Evolutionary conservation across 2,113 vertebrate genomes (phyloP).

Genomic region (Cryptotis parvus): DNA sequence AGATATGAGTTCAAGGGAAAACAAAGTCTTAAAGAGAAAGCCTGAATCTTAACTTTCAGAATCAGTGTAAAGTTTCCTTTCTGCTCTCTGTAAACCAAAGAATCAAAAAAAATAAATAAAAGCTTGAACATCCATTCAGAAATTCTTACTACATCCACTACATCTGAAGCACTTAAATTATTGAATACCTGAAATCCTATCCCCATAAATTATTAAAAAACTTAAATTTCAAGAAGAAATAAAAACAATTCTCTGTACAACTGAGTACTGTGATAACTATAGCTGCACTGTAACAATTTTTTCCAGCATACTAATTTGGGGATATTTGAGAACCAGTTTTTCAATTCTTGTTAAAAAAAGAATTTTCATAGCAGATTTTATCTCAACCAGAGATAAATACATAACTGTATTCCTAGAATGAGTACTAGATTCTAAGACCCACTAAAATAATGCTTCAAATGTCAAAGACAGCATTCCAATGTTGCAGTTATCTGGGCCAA

Average conservation of each 20-base stretch:
- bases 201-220: not conserved
- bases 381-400: not conserved
- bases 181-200: not conserved
- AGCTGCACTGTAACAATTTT: not conserved
- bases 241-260: not conserved
- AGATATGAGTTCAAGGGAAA: too few relatives aligned
- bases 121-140: not conserved
- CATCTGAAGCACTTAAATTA: not conserved
- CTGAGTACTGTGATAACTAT: not conserved
- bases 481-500: not conserved
- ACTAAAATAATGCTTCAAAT: not conserved
- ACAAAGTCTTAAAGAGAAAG: too few relatives aligned
- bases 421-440: not conserved
- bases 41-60: not conserved
- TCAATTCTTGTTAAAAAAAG: constrained; percentile 4
- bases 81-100: not conserved
- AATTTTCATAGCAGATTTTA: not conserved
- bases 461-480: not conserved
- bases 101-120: not conserved
- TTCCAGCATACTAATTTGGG: not conserved
- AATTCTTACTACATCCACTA: not conserved
- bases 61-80: constrained; percentile 29
- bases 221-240: constrained; percentile 18
- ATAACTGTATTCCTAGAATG: not conserved
- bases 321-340: constrained; percentile 29